phyloP scores from a whole-genome alignment of 2,888 invertebrate genomes.

The Baronia brevicornis region DNA sequence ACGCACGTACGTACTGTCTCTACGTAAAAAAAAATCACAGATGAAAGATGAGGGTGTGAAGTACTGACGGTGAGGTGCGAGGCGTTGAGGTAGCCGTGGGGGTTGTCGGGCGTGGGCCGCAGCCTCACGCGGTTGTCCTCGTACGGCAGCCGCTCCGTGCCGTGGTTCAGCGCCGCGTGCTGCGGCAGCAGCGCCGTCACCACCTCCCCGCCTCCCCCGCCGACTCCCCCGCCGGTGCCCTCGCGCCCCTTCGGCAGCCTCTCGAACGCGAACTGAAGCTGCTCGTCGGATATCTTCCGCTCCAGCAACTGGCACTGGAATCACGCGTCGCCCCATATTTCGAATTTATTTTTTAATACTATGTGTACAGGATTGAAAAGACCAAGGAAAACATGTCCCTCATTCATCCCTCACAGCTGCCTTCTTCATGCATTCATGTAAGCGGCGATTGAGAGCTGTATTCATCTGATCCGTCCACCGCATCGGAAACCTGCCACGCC shows the following conservation, averaged over 20 bases:
- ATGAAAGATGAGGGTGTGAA: too few species aligned
- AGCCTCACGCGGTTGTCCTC: constrained; percentile 91
- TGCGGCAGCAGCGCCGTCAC: constrained; percentile 84
- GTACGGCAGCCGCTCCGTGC: constrained; percentile 88
- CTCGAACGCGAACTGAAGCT: constrained; percentile 89
- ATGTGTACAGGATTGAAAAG: constrained; percentile 3
- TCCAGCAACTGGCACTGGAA: constrained; percentile 62
- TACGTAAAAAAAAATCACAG: not conserved
- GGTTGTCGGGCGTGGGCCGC: constrained; percentile 87
- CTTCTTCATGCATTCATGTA: too few species aligned
- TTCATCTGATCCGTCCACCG: too few species aligned
- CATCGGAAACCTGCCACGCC: too few species aligned
- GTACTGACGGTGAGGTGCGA: constrained; percentile 89
- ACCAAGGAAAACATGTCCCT: too few species aligned
- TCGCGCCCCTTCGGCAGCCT: constrained; percentile 86
- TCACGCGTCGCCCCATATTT: too few species aligned
- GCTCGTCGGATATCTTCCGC: constrained; percentile 79
- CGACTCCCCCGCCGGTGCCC: constrained; percentile 74
- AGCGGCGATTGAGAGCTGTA: too few species aligned
- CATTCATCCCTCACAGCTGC: too few species aligned
- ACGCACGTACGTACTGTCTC: not conserved
- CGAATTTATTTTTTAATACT: not conserved
- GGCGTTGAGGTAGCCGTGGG: constrained; percentile 93
- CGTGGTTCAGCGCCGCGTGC: constrained; percentile 74
- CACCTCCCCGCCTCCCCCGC: constrained; percentile 70